Conservation (phyloP, 2,113 vertebrate species). For the Phalacrocorax aristotelis region DNA sequence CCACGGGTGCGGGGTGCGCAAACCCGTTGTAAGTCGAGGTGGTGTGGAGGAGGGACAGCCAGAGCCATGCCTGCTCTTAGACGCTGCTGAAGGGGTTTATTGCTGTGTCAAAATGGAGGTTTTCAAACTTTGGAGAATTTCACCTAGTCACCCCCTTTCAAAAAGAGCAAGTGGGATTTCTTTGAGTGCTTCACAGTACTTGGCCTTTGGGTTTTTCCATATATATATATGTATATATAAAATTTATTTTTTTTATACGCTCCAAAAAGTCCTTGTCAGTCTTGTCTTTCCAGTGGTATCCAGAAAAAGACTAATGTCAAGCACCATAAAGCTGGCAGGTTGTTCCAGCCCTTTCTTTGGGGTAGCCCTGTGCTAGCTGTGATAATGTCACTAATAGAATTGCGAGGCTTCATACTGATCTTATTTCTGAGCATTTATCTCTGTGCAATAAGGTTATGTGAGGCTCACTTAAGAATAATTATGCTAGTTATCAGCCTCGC, state of each 20-base stretch:
- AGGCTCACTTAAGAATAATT: background rate
- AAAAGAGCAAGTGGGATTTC: background rate
- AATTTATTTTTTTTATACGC: background rate
- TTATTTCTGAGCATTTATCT: too few species aligned
- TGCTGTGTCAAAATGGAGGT: background rate
- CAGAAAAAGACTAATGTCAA: background rate
- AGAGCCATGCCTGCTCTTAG: background rate
- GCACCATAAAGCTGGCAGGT: background rate
- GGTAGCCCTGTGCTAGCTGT: too few species aligned
- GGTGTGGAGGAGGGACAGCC: background rate
- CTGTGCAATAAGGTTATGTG: background rate
- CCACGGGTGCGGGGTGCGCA: fast-evolving
- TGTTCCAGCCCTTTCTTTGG: too few species aligned
- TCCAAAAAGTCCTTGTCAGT: background rate
- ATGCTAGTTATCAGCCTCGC: background rate
- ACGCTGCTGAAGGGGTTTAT: fast-evolving
- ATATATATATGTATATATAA: too few species aligned
- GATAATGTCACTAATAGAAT: background rate
- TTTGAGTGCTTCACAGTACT: background rate
- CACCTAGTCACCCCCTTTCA: background rate
- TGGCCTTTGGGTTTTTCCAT: background rate
- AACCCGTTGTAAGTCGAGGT: fast-evolving
- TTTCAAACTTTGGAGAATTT: background rate
- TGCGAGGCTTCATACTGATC: background rate
- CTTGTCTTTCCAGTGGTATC: background rate